A percentile compares a stretch with the other conserved stretches of the same genome.
Conservation (phyloP, 2,113 vertebrate genomes). For the Forbesichthys papilliferus region DNA sequence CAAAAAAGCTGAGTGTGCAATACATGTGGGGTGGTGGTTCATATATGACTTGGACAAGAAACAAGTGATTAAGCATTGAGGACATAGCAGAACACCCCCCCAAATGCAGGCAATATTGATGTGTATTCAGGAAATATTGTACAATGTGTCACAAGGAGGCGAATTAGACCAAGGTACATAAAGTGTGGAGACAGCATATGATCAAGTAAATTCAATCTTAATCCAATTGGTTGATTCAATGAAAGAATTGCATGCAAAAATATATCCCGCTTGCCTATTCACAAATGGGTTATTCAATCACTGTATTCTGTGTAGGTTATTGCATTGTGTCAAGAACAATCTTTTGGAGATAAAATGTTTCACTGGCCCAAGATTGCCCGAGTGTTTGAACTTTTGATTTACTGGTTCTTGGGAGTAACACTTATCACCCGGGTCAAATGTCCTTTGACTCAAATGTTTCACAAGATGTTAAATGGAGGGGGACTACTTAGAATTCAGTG, state of each 20-base stretch:
- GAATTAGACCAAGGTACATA: conserved; percentile 44
- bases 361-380: conserved; percentile 24
- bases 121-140: conserved; percentile 36
- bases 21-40: conserved; percentile 4
- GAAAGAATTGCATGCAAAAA: conserved; percentile 11
- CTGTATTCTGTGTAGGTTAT: conserved; percentile 8
- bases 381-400: conserved; percentile 46
- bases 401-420: conserved; percentile 40
- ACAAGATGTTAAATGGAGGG: conserved; percentile 11
- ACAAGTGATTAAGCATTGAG: conserved; percentile 49
- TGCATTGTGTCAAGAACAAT: conserved; percentile 28
- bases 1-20: not conserved
- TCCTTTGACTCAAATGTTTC: conserved; percentile 3
- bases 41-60: conserved; percentile 41
- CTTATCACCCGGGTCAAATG: conserved; percentile 24
- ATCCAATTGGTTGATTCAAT: conserved; percentile 28
- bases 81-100: conserved; percentile 34
- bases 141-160: conserved; percentile 46
- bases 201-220: conserved; percentile 35
- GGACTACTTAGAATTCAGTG: conserved; percentile 8
- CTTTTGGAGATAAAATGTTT: conserved; percentile 12
- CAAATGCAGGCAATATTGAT: conserved; percentile 16
- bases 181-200: conserved; percentile 26
- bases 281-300: conserved; percentile 25
- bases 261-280: conserved; percentile 6